Percentiles rank a stretch among this genome's conserved stretches.
Conservation (phyloP, 1,140 invertebrate genomes). For the Anastrepha ludens region DNA sequence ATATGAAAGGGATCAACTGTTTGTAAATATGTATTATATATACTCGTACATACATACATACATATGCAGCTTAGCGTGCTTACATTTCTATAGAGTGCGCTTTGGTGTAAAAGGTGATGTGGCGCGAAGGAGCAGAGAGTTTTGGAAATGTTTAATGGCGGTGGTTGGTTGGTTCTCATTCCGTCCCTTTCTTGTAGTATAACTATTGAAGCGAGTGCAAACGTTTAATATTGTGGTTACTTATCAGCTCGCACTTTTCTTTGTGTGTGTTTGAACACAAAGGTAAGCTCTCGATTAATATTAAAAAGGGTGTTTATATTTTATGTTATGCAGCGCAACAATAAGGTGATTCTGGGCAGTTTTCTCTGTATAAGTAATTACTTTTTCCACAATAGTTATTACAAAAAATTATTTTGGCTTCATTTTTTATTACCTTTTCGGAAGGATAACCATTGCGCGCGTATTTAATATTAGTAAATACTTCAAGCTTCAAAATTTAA, state of each 20-base stretch:
- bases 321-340: neutral
- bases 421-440: no score
- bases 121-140: no score
- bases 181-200: neutral
- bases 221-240: conserved; percentile 16
- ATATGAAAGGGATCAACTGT: conserved; percentile 20
- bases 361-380: no score
- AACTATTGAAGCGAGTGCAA: neutral
- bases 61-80: neutral
- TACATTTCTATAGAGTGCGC: neutral
- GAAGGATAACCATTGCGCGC: no score
- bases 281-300: neutral
- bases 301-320: neutral
- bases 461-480: no score
- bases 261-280: neutral
- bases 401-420: no score
- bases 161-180: neutral
- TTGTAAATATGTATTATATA: neutral
- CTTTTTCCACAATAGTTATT: no score
- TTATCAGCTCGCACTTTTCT: neutral
- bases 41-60: neutral
- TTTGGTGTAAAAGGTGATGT: no score
- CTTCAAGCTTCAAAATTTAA: no score
- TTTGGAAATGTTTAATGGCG: neutral
- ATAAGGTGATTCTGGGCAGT: neutral